A percentile compares a stretch with the other conserved stretches of the same genome.
Evolutionary conservation across 1,140 invertebrate species (phyloP).

Genomic region (Coelopa frigida): DNA sequence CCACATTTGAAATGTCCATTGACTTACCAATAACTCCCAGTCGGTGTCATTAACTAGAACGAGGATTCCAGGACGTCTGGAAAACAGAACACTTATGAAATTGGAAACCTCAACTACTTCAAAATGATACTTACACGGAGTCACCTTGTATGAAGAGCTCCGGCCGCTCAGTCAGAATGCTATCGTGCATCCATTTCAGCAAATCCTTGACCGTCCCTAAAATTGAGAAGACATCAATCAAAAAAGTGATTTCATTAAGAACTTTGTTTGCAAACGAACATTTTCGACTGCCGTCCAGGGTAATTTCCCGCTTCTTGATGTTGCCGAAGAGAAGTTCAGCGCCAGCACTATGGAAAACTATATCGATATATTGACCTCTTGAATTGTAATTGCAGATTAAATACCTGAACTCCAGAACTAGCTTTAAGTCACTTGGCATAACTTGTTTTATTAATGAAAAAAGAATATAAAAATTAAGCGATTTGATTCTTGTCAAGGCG

Average conservation of each 20-base stretch:
- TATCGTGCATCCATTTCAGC: slow-evolving; percentile 75
- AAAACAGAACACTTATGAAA: slow-evolving; percentile 8
- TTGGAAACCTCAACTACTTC: not conserved
- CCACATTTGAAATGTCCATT: not conserved
- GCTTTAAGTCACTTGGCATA: slow-evolving; percentile 20
- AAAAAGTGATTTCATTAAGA: slow-evolving; percentile 22
- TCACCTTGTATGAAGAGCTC: slow-evolving; percentile 85
- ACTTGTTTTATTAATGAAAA: too few species aligned
- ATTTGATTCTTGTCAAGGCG: too few species aligned
- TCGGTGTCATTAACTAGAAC: slow-evolving; percentile 88
- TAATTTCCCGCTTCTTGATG: slow-evolving; percentile 63
- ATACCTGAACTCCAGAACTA: slow-evolving; percentile 37
- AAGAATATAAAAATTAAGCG: too few species aligned
- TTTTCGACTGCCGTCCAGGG: slow-evolving; percentile 47
- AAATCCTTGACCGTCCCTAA: slow-evolving; percentile 68
- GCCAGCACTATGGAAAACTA: slow-evolving; percentile 60
- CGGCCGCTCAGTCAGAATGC: slow-evolving; percentile 74
- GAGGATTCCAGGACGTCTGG: slow-evolving; percentile 81
- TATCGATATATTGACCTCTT: slow-evolving; percentile 3
- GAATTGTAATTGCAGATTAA: not conserved
- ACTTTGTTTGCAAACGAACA: slow-evolving; percentile 45
- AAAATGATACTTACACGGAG: slow-evolving; percentile 57
- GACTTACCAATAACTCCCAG: slow-evolving; percentile 80
- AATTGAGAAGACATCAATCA: slow-evolving; percentile 11
- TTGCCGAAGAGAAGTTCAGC: slow-evolving; percentile 82